These are phyloP conservation scores for Lydus trimaculatus DNA, from an alignment of 2,888 invertebrate genomes.

Conservation along the genomic window DNA sequence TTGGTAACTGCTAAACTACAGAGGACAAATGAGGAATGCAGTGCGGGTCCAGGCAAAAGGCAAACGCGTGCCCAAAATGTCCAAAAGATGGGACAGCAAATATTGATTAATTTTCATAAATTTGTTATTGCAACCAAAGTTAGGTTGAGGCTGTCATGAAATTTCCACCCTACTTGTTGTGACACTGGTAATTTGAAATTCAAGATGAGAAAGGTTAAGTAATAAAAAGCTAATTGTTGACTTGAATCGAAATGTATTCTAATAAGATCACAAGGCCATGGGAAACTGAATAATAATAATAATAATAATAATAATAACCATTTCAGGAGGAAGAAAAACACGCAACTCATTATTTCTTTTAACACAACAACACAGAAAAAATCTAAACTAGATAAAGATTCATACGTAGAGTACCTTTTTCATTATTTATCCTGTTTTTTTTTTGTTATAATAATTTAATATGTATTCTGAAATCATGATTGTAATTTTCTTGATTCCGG, in stretches of 20 bases:
- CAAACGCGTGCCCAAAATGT: too few species aligned
- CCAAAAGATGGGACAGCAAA: too few species aligned
- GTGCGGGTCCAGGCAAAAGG: too few species aligned
- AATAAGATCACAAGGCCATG: slow-evolving; percentile 48
- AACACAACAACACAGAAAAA: not conserved
- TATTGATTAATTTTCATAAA: too few species aligned
- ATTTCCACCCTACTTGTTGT: not conserved
- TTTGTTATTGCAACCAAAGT: too few species aligned
- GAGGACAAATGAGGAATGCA: too few species aligned
- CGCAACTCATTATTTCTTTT: slow-evolving; percentile 2
- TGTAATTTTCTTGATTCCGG: slow-evolving; percentile 50
- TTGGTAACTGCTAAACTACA: too few species aligned
- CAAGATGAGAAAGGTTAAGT: not conserved
- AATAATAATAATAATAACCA: not conserved
- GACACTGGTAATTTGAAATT: not conserved
- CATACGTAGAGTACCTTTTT: not conserved
- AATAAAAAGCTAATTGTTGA: slow-evolving; percentile 29
- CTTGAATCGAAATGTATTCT: slow-evolving; percentile 45
- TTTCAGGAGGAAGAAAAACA: not conserved
- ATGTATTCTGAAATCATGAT: slow-evolving; percentile 58
- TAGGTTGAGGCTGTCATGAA: too few species aligned
- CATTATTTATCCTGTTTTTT: not conserved
- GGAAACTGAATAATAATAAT: slow-evolving; percentile 48
- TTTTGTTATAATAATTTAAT: slow-evolving; percentile 45
- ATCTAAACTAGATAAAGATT: not conserved